Evolutionary conservation across 2,888 invertebrate species (phyloP).

Genomic region (Tachina lurida): DNA sequence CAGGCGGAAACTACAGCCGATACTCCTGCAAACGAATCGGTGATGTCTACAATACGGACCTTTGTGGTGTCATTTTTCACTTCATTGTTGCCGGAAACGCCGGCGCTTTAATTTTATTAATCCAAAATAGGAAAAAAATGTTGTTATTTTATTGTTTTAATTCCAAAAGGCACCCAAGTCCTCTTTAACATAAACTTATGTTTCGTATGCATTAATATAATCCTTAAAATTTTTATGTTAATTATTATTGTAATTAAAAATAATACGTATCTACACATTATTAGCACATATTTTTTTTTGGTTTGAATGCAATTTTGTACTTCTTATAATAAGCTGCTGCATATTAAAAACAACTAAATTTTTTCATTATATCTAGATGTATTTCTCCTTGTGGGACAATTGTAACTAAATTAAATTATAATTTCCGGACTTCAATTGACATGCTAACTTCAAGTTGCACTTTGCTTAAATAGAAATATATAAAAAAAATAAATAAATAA

Average conservation of each 20-base stretch:
- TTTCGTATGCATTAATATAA: conserved; percentile 45
- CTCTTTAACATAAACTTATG: conserved; percentile 32
- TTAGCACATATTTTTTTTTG: neutral
- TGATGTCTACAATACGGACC: conserved; percentile 92
- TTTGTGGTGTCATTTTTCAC: conserved; percentile 97
- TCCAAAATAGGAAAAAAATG: neutral
- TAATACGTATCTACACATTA: neutral
- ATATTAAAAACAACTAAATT: conserved; percentile 11
- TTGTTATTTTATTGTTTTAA: conserved; percentile 63
- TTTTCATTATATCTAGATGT: conserved; percentile 2
- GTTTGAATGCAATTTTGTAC: conserved; percentile 6
- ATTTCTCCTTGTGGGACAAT: conserved; percentile 12
- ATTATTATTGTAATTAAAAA: conserved; percentile 25
- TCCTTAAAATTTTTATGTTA: conserved; percentile 45
- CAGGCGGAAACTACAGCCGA: conserved; percentile 66
- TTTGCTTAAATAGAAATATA: conserved; percentile 28
- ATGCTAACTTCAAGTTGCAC: neutral
- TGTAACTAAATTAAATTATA: conserved; percentile 27
- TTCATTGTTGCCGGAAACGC: conserved; percentile 96
- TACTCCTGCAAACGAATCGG: conserved; percentile 83
- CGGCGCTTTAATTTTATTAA: conserved; percentile 78
- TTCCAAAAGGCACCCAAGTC: conserved; percentile 35
- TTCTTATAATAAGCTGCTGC: conserved; percentile 33
- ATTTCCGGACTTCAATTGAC: conserved; percentile 4
- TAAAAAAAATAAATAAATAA: conserved; percentile 1